Evolutionary conservation across 1,140 invertebrate species (phyloP), one percentile per base, ranked within the genome.

Genomic region (Tribolium madens): DNA sequence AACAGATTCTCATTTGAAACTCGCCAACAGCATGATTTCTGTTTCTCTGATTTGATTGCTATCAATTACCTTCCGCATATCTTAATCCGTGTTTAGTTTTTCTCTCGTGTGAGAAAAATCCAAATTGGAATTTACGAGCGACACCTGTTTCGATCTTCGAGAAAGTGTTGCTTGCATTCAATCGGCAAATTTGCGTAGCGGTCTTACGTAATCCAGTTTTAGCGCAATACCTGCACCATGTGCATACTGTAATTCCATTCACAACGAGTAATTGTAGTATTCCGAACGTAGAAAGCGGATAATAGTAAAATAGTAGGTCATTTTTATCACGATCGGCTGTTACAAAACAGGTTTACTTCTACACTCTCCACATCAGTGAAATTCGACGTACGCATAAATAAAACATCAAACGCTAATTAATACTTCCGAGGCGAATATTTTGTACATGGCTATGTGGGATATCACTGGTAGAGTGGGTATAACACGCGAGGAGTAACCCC

Each of bases 221-320:
- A 64, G 57, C 57, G 57, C 57, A 64, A 64, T 64, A 64, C 57
- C 57, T 64, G 26, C 48, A 57, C 17, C 71, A 75, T 75, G 74
- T 75, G 74, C 73, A 68, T 50, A 68, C 57, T 21, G 50, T 60
- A 69, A 50, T 75, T 68, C 74, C 74, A 75, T 75, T 75, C 74
- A 75, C 74, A 75, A 75, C 21, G 57, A 57, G 47, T 46, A 68
- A 75, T 52, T 18, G 42, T 68, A 53, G 46, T 75, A 75, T 50
- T 48, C 57, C 18, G 15, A 50, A 68, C 33, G 74, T 75, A 75
- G 74, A 75, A 75, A 75, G 74, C 74, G 74, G 36, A 68, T 69
- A 47, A 69, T 75, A 75, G 74, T 75, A 75, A 75, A 75, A 75
- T 75, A 68, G 57, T 75, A 75, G 74, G 74, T 75, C 74, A 75